Evolutionary conservation across 2,113 vertebrate species (phyloP).

Genomic region (Amphilophus citrinellus): DNA sequence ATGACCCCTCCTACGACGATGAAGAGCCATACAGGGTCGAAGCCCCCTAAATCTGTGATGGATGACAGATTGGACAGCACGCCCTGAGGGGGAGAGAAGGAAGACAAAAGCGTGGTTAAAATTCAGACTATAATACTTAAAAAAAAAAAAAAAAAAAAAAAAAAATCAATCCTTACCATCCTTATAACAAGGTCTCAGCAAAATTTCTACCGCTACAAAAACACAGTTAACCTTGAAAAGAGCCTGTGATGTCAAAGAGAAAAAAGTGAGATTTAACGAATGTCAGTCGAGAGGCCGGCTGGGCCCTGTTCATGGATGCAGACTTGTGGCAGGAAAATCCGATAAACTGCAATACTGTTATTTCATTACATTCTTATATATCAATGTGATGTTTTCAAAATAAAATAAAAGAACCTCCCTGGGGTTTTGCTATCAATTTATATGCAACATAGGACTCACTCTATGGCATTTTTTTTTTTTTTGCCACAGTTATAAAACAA

Average conservation of each 20-base stretch:
- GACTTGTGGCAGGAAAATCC: not conserved
- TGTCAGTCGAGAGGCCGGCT: not conserved
- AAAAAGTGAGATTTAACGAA: constrained; percentile 5
- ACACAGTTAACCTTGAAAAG: constrained; percentile 23
- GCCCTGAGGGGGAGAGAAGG: constrained; percentile 76
- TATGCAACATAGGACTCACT: constrained; percentile 1
- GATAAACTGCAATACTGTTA: not conserved
- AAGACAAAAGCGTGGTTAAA: constrained; percentile 25
- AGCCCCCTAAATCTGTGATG: constrained; percentile 92
- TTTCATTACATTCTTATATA: constrained; percentile 16
- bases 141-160: no score
- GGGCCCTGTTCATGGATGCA: not conserved
- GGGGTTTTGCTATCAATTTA: constrained; percentile 3
- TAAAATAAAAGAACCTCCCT: not conserved
- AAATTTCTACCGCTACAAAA: constrained; percentile 16
- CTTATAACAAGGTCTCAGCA: constrained; percentile 3
- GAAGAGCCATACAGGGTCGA: constrained; percentile 94
- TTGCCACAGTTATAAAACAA: not conserved
- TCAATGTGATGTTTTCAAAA: not conserved
- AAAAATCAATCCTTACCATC: constrained; percentile 6
- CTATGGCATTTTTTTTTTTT: not conserved
- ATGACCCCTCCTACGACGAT: constrained; percentile 91
- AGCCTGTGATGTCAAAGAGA: constrained; percentile 24
- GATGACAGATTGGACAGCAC: constrained; percentile 92
- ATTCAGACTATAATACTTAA: constrained; percentile 11